Conservation (phyloP, 2,888 invertebrate species). For the Synergus itoensis region DNA sequence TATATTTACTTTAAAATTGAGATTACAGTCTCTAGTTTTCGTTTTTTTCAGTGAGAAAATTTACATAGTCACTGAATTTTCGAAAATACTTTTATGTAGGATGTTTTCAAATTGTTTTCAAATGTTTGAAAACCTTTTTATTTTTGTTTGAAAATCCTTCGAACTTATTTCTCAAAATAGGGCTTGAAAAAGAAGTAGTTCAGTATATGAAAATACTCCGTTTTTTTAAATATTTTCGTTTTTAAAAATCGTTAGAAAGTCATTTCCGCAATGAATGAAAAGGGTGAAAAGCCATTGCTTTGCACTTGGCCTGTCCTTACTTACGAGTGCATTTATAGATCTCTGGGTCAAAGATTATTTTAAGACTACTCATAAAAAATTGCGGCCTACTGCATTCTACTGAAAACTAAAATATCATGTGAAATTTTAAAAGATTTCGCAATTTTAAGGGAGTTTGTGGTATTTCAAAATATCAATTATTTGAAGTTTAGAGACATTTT, state of each 20-base stretch:
- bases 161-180: constrained; percentile 3
- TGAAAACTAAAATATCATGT: not conserved
- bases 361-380: constrained; percentile 17
- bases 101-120: not conserved
- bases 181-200: constrained; percentile 11
- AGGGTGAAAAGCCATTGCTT: constrained; percentile 30
- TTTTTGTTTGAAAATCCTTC: not conserved
- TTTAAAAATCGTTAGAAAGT: constrained; percentile 28
- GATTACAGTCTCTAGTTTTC: not conserved
- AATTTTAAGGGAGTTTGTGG: too few species aligned
- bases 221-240: not conserved
- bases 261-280: constrained; percentile 39
- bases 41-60: not conserved
- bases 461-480: too few species aligned
- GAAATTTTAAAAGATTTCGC: too few species aligned
- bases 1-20: not conserved
- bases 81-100: not conserved
- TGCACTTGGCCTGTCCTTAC: constrained; percentile 33
- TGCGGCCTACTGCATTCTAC: not conserved
- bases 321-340: constrained; percentile 28
- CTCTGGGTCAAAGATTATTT: constrained; percentile 35
- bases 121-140: not conserved
- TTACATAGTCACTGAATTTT: not conserved
- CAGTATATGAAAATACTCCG: not conserved
- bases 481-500: not conserved